Evolutionary conservation across 2,888 invertebrate species (phyloP).

Genomic region (Pachydiplax longipennis): DNA sequence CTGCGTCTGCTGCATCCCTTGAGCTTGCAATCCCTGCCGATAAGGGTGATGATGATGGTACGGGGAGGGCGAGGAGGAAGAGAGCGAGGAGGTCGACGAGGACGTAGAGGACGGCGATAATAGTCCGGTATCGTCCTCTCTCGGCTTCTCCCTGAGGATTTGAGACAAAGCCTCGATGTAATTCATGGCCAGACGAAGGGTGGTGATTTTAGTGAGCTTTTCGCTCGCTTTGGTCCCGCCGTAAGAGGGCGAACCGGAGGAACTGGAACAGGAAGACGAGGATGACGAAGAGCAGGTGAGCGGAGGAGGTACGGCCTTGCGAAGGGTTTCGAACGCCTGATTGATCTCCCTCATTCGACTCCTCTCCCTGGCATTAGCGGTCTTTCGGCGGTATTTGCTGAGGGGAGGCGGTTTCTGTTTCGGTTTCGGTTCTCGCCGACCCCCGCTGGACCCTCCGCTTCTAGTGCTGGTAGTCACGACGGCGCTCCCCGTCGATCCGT

Average conservation of each 20-base stretch:
- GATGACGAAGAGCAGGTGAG: slow-evolving; percentile 47
- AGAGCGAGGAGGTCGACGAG: slow-evolving; percentile 35
- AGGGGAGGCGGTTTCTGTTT: slow-evolving; percentile 71
- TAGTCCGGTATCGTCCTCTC: slow-evolving; percentile 49
- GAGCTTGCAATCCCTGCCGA: slow-evolving; percentile 8
- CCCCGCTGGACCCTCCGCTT: slow-evolving; percentile 46
- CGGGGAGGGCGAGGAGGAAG: neutral
- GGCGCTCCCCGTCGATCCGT: slow-evolving; percentile 46
- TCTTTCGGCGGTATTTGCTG: slow-evolving; percentile 88
- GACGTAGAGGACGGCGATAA: slow-evolving; percentile 52
- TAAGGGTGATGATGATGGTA: slow-evolving; percentile 29
- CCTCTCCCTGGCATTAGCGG: slow-evolving; percentile 87
- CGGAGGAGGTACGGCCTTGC: slow-evolving; percentile 73
- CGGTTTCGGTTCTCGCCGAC: slow-evolving; percentile 57
- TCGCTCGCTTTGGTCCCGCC: slow-evolving; percentile 61
- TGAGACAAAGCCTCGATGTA: slow-evolving; percentile 82
- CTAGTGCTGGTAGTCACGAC: slow-evolving; percentile 50
- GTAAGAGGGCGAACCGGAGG: slow-evolving; percentile 9
- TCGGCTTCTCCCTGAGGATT: slow-evolving; percentile 61
- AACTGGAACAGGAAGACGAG: slow-evolving; percentile 56
- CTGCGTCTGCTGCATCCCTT: neutral
- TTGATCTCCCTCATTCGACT: slow-evolving; percentile 91
- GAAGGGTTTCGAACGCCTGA: slow-evolving; percentile 82
- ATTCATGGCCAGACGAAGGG: slow-evolving; percentile 84
- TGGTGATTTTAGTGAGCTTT: slow-evolving; percentile 89